A percentile compares a stretch with the other conserved stretches of the same genome.
These are phyloP conservation scores for Phania funesta DNA, from an alignment of 2,888 invertebrate genomes.

Conservation along the genomic window DNA sequence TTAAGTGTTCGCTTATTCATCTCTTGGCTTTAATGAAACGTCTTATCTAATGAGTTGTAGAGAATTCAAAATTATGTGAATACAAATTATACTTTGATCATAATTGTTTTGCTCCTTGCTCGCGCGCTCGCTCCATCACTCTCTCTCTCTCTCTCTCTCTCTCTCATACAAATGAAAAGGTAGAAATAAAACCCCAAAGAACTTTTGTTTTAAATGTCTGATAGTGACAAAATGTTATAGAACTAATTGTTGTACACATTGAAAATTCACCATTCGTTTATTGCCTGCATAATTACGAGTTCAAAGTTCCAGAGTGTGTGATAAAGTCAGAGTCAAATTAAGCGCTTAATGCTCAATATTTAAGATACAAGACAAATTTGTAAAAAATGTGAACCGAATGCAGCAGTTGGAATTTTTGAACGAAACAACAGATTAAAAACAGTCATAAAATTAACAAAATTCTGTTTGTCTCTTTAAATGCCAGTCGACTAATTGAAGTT, in stretches of 20 bases:
- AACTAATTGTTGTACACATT: not conserved
- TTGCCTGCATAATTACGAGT: not conserved
- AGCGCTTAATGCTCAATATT: slow-evolving; percentile 74
- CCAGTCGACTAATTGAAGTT: too few relatives aligned
- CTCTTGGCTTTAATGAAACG: slow-evolving; percentile 10
- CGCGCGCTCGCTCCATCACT: too few relatives aligned
- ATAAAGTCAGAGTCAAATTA: slow-evolving; percentile 71
- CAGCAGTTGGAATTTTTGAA: slow-evolving; percentile 15
- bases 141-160: too few relatives aligned
- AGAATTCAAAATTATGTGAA: not conserved
- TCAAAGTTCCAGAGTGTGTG: slow-evolving; percentile 13
- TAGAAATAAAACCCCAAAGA: not conserved
- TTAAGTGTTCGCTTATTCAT: not conserved
- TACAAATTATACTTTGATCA: too few relatives aligned
- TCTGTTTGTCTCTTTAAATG: too few relatives aligned
- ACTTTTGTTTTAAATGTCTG: not conserved
- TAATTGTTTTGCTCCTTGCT: too few relatives aligned
- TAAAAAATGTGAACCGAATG: slow-evolving; percentile 21
- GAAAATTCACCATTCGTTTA: not conserved
- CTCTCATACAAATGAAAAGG: too few relatives aligned
- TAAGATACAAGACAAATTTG: slow-evolving; percentile 72
- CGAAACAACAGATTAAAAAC: not conserved
- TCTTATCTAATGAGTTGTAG: slow-evolving; percentile 16
- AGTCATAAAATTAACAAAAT: too few relatives aligned
- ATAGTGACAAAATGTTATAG: slow-evolving; percentile 5